Evolutionary conservation across 2,888 invertebrate species (phyloP), one percentile per base, ranked within the genome.

Genomic region (Athalia cordata): DNA sequence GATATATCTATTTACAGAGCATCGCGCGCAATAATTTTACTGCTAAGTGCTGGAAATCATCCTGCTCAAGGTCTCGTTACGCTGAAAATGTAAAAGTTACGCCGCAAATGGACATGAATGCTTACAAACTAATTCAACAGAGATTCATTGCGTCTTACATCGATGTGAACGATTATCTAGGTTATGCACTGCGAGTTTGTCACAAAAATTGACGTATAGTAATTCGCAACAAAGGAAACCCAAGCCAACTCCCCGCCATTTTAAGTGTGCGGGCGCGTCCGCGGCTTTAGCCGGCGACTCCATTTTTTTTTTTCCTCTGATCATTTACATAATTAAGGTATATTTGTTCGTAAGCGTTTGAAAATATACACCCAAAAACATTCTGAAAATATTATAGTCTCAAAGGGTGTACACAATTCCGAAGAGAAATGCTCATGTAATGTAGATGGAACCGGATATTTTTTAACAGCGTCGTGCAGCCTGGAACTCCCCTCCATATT

Each of bases 231-330:
- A 72, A 78, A 76, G 67, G 50, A 78, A 80, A 76, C 65, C 75
- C 62, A 75, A 74, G 68, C 49, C 64, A 55, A 77, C 64, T 75
- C 78, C 67, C 78, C 77, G 79, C 74, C 77, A 80, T 80, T 80
- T 78, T 79, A 78, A 76, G 77, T 80, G 85, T 85, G 85, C 86
- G 86, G 87, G 86, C 86, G 87, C 87, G 86, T 86, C 87, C 84
- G 82, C 84, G 84, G 84, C 81, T 82, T 83, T 83, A 81, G 85
- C 87, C 88, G 86, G 87, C 86, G 86, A 86, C 86, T 86, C 87
- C 86, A 86, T 84, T 84, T 81, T 81, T 83, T 81, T 83, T 82
- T 80, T 62, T 77, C 15, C 13, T 74, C 78, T 81, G 75, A 81
- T 81, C 82, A 81, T 57, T 57, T 72, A 59, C n/a, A 29, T 29